Evolutionary conservation across 2,797 vertebrate species (phyloP).

Genomic region (Acanthurus leucopareius): DNA sequence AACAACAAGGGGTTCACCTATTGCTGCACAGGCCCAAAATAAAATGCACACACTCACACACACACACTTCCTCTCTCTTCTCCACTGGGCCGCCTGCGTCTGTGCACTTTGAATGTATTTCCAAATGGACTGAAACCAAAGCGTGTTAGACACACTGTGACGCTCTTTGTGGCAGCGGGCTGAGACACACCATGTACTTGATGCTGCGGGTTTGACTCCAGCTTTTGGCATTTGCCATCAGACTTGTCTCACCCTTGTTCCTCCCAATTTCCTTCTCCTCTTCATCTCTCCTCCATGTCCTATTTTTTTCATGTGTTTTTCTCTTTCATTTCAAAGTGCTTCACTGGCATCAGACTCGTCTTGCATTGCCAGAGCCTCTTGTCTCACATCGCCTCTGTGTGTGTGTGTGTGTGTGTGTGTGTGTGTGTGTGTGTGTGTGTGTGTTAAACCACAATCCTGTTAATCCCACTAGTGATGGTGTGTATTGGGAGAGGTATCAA

Average conservation of each 20-base stretch:
- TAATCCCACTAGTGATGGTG: slow-evolving; percentile 82
- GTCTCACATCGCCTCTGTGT: slow-evolving; percentile 67
- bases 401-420: slow-evolving; percentile 43
- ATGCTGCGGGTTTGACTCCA: slow-evolving; percentile 60
- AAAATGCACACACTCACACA: slow-evolving; percentile 1
- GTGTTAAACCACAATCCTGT: slow-evolving; percentile 64
- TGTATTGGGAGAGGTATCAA: slow-evolving; percentile 75
- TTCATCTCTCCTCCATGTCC: slow-evolving; percentile 43
- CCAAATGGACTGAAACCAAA: slow-evolving; percentile 74
- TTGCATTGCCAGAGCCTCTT: slow-evolving; percentile 72
- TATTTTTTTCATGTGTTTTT: slow-evolving; percentile 20
- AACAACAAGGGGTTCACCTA: background rate
- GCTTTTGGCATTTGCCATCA: slow-evolving; percentile 62
- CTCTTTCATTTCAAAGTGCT: slow-evolving; percentile 63
- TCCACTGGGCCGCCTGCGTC: slow-evolving; percentile 45
- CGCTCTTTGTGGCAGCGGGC: slow-evolving; percentile 50
- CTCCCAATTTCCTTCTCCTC: slow-evolving; percentile 31
- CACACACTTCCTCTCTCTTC: slow-evolving; percentile 30
- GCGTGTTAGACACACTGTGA: slow-evolving; percentile 73
- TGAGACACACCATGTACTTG: slow-evolving; percentile 40
- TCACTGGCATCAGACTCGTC: slow-evolving; percentile 56
- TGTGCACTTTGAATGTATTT: slow-evolving; percentile 62
- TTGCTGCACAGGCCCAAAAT: background rate
- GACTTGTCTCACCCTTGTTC: slow-evolving; percentile 64
- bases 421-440: slow-evolving; percentile 46